Conservation (phyloP, 2,888 invertebrate genomes). For the Gibbula magus region DNA sequence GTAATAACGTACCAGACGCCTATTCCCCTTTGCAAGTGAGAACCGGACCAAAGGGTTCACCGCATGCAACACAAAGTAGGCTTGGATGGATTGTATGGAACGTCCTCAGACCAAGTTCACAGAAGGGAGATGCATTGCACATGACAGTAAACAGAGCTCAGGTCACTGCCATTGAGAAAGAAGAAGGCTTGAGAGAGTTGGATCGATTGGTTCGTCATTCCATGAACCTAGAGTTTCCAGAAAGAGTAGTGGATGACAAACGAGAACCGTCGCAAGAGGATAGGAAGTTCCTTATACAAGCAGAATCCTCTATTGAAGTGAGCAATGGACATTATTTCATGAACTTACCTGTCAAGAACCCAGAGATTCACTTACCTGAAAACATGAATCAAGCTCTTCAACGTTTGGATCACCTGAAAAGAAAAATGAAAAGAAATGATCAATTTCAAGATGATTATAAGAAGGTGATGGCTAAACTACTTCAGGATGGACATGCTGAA, state of each 20-base stretch:
- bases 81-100: constrained; percentile 26
- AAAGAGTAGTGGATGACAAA: not conserved
- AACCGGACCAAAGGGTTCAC: constrained; percentile 18
- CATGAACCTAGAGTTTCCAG: not conserved
- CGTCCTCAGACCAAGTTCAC: not conserved
- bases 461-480: not conserved
- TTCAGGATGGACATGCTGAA: not conserved
- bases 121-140: not conserved
- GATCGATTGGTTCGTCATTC: not conserved
- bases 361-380: not conserved
- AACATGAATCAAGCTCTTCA: not conserved
- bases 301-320: too few relatives aligned
- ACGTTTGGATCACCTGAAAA: not conserved
- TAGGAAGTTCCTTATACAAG: too few relatives aligned
- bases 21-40: constrained; percentile 18
- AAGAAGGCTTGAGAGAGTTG: not conserved
- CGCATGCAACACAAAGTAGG: constrained; percentile 15
- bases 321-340: too few relatives aligned
- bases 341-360: not conserved
- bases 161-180: not conserved
- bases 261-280: not conserved
- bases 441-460: not conserved
- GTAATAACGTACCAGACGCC: constrained; percentile 19
- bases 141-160: not conserved
- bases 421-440: not conserved